phyloP scores from a whole-genome alignment of 2,888 invertebrate genomes.

The Lamproptera curius region DNA sequence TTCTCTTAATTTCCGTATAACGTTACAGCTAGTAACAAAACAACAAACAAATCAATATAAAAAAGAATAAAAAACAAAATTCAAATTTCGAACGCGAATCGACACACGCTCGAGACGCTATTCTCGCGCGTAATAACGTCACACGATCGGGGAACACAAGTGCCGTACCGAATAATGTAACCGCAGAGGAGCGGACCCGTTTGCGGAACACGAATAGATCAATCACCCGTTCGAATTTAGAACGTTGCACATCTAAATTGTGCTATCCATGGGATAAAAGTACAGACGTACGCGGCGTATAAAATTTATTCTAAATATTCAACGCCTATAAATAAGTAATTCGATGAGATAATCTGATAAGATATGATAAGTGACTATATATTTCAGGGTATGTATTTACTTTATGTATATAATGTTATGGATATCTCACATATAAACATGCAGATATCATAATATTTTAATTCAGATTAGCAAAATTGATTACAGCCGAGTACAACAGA shows the following conservation, averaged over 20 bases:
- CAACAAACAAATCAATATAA: neutral
- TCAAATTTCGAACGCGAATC: neutral
- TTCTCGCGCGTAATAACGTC: neutral
- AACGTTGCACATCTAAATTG: slow-evolving; percentile 12
- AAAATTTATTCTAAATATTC: too few species aligned
- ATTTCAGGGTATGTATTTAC: too few species aligned
- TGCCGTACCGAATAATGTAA: slow-evolving; percentile 6
- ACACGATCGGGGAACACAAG: neutral
- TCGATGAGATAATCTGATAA: too few species aligned
- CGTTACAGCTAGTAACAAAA: neutral
- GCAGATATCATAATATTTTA: too few species aligned
- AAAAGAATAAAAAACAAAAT: neutral
- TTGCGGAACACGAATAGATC: slow-evolving; percentile 16
- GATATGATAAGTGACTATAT: too few species aligned
- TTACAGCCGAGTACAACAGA: too few species aligned
- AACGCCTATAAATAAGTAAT: too few species aligned
- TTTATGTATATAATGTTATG: too few species aligned
- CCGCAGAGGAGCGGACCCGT: slow-evolving; percentile 4
- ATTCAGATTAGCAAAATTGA: too few species aligned
- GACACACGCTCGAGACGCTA: neutral
- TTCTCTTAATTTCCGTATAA: too few species aligned
- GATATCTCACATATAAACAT: too few species aligned
- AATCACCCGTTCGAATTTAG: slow-evolving; percentile 19
- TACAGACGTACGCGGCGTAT: too few species aligned
- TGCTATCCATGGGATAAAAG: neutral